Evolutionary conservation across 2,888 invertebrate genomes (phyloP).

Genomic region (Melinopterus prodromus): DNA sequence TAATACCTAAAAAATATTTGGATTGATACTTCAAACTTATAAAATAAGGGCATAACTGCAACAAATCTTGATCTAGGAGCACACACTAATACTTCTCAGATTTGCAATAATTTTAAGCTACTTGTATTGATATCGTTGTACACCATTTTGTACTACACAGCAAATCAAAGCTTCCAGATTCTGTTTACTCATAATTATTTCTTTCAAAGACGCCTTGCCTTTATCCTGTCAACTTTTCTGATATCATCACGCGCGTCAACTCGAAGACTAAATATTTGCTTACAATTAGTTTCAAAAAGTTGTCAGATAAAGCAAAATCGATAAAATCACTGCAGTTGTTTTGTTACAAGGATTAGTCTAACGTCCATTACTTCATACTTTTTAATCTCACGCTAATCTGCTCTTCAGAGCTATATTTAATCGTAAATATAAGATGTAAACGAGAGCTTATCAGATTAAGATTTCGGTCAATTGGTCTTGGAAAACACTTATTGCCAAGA

Average conservation of each 20-base stretch:
- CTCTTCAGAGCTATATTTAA: constrained; percentile 4
- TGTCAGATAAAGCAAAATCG: not conserved
- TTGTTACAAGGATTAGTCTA: not conserved
- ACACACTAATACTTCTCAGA: too few relatives aligned
- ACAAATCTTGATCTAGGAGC: too few relatives aligned
- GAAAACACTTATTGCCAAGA: not conserved
- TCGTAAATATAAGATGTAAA: not conserved
- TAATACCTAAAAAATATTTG: too few relatives aligned
- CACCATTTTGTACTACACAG: too few relatives aligned
- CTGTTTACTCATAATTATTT: not conserved
- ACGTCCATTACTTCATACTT: not conserved
- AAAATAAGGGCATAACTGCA: too few relatives aligned
- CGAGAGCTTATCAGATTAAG: not conserved
- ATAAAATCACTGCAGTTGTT: not conserved
- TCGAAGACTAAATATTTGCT: not conserved
- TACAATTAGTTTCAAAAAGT: not conserved
- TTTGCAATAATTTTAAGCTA: too few relatives aligned
- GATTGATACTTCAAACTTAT: too few relatives aligned
- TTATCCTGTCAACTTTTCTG: not conserved
- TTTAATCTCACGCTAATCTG: not conserved
- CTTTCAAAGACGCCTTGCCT: not conserved
- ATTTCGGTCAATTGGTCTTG: not conserved
- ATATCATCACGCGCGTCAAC: not conserved
- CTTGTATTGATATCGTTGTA: too few relatives aligned
- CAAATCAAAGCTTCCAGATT: not conserved